Evolutionary conservation across 2,797 vertebrate species (phyloP).

Genomic region (Pangasius mekongensis): DNA sequence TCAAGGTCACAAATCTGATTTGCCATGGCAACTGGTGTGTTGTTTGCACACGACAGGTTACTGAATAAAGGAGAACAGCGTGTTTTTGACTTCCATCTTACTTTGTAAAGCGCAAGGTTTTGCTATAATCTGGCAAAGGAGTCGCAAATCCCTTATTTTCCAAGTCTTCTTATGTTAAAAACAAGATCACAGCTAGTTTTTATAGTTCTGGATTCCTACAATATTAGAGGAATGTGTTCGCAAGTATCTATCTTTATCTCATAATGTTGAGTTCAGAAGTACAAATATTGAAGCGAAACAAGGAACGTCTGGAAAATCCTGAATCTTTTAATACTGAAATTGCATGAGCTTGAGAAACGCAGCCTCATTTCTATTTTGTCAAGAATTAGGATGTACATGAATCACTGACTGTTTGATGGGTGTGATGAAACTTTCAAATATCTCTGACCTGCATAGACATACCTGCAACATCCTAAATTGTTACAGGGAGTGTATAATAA

Average conservation of each 20-base stretch:
- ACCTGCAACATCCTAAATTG: constrained; percentile 4
- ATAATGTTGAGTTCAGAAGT: not conserved
- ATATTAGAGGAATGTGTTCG: not conserved
- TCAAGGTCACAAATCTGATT: constrained; percentile 57
- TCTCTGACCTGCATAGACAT: constrained; percentile 28
- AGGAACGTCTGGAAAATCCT: constrained; percentile 26
- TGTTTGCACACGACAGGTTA: constrained; percentile 75
- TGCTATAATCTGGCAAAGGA: not conserved
- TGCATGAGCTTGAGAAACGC: not conserved
- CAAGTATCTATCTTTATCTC: not conserved
- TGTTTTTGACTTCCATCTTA: constrained; percentile 37
- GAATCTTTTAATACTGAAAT: not conserved
- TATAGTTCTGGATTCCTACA: constrained; percentile 37
- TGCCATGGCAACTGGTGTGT: constrained; percentile 65
- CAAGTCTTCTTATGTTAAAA: not conserved
- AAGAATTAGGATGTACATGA: not conserved
- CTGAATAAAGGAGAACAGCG: constrained; percentile 61
- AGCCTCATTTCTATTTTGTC: not conserved
- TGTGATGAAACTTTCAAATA: constrained; percentile 47
- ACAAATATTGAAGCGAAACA: not conserved
- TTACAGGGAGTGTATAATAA: constrained; percentile 30
- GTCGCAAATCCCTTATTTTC: not conserved
- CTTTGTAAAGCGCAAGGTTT: constrained; percentile 16
- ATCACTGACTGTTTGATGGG: constrained; percentile 47
- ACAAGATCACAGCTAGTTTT: not conserved